Conservation (phyloP, 1,140 invertebrate species). For the Marisa cornuarietis region DNA sequence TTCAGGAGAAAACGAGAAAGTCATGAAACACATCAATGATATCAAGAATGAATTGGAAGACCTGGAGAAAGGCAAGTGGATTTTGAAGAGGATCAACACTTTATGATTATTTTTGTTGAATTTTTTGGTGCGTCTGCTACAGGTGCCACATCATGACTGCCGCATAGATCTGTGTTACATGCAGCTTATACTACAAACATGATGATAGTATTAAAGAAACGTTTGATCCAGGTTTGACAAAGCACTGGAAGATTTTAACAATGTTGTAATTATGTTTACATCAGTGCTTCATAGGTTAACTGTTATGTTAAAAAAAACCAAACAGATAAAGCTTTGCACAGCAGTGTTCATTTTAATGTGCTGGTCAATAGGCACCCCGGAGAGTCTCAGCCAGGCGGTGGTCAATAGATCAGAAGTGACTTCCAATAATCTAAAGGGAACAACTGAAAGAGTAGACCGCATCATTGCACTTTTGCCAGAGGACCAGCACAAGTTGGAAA, state of each 20-base stretch:
- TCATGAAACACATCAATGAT: not conserved
- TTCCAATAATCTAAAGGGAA: not conserved
- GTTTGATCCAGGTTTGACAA: too few species aligned
- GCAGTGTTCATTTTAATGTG: not conserved
- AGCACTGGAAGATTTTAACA: too few species aligned
- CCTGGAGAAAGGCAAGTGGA: not conserved
- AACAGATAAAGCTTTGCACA: not conserved
- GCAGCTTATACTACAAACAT: too few species aligned
- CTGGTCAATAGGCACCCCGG: not conserved
- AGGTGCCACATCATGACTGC: too few species aligned
- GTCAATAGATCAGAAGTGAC: not conserved
- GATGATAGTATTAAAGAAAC: too few species aligned
- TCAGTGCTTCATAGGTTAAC: not conserved
- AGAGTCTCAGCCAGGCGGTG: not conserved
- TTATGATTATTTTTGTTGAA: too few species aligned
- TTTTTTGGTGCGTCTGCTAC: too few species aligned
- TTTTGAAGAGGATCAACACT: too few species aligned
- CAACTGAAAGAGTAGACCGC: constrained; percentile 4
- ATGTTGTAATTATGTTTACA: too few species aligned
- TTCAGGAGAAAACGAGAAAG: constrained; percentile 7
- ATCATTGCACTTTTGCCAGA: constrained; percentile 21
- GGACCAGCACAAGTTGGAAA: constrained; percentile 23
- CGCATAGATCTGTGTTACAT: too few species aligned
- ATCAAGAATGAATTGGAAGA: not conserved
- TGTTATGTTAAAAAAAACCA: not conserved